Conservation (phyloP, 2,113 vertebrate genomes). For the Lanius ludovicianus region DNA sequence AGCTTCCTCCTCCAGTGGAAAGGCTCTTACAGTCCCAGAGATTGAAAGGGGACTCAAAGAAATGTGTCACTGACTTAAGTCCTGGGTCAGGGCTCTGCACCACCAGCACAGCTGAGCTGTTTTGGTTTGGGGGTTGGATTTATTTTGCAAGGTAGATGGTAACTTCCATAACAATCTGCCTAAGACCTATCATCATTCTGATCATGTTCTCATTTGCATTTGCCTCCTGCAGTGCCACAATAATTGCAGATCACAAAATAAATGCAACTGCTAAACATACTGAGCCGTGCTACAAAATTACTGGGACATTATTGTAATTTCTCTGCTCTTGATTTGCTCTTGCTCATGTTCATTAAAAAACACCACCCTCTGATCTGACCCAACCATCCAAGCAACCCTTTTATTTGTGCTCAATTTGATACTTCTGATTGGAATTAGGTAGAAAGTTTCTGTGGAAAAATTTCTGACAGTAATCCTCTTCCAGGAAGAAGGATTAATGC, state of each 20-base stretch:
- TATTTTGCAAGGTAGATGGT: not conserved
- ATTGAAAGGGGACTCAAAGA: not conserved
- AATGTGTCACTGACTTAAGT: not conserved
- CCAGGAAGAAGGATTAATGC: not conserved
- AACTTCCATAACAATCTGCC: not conserved
- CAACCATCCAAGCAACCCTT: not conserved
- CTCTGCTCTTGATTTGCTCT: not conserved
- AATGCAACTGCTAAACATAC: not conserved
- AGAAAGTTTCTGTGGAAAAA: not conserved
- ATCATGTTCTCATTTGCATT: not conserved
- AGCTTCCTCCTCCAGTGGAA: not conserved
- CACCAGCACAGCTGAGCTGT: not conserved
- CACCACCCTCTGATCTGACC: not conserved
- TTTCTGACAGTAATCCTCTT: not conserved
- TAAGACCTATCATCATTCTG: not conserved
- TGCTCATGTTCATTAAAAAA: not conserved
- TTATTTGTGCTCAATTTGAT: not conserved
- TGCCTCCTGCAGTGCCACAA: not conserved
- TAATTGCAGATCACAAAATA: not conserved
- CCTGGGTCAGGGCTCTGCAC: not conserved
- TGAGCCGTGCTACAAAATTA: not conserved
- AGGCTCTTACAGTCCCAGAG: accelerated
- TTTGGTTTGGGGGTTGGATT: not conserved
- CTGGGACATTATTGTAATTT: not conserved
- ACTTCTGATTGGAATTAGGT: not conserved